Conservation (phyloP, 2,888 invertebrate genomes). For the Serrognathus titanus region DNA sequence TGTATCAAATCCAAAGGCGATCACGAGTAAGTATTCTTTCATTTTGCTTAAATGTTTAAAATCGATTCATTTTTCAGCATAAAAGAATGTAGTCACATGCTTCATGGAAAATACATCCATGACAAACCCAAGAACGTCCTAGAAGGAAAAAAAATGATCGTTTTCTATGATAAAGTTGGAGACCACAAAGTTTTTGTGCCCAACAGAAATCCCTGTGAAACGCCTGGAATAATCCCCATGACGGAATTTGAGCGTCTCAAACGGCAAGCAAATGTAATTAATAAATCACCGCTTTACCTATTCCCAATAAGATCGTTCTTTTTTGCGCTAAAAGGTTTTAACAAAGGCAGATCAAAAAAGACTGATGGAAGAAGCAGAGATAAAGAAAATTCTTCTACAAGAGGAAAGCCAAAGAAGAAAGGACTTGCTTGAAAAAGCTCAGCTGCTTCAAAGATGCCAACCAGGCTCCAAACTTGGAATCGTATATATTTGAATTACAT, state of each 20-base stretch:
- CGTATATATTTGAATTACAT: not conserved
- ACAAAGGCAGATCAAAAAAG: constrained; percentile 50
- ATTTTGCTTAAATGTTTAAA: too few species aligned
- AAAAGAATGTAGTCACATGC: constrained; percentile 39
- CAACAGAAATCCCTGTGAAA: constrained; percentile 51
- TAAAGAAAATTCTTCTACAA: constrained; percentile 50
- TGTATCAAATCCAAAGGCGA: too few species aligned
- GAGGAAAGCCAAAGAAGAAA: constrained; percentile 60
- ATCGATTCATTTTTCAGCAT: constrained; percentile 22
- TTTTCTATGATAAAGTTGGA: constrained; percentile 39
- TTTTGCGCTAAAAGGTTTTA: constrained; percentile 35
- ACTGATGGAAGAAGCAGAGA: constrained; percentile 47
- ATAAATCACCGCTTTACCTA: not conserved
- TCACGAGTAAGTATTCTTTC: too few species aligned
- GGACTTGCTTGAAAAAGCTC: constrained; percentile 31
- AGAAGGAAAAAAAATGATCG: constrained; percentile 37
- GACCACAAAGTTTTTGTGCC: constrained; percentile 54
- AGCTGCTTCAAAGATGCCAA: constrained; percentile 24
- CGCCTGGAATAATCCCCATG: constrained; percentile 59
- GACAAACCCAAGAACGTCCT: constrained; percentile 33
- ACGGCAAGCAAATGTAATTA: constrained; percentile 55
- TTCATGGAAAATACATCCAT: constrained; percentile 41
- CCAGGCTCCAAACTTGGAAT: constrained; percentile 16
- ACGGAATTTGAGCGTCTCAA: constrained; percentile 59
- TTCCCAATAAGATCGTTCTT: not conserved